Evolutionary conservation across 64 coral and sea anemone species (phyloP).

Genomic region (Montipora capricornis): DNA sequence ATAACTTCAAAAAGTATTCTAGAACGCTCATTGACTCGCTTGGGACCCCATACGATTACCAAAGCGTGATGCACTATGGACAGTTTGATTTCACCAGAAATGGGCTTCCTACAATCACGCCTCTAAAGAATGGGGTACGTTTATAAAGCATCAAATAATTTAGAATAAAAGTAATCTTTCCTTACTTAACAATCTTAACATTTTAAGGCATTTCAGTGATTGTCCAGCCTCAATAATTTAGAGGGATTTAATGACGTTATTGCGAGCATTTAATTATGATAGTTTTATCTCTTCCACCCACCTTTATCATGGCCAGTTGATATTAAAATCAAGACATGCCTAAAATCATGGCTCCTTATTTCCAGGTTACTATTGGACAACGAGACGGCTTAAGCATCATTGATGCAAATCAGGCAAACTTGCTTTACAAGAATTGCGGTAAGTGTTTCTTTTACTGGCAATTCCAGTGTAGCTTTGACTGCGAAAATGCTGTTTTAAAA

Average conservation of each 20-base stretch:
- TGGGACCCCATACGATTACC: conserved; percentile 5
- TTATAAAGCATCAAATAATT: background rate
- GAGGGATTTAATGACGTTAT: too few species aligned
- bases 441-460: too few species aligned
- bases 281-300: too few species aligned
- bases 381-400: background rate
- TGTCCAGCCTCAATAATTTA: too few species aligned
- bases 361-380: conserved; percentile 1
- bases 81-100: background rate
- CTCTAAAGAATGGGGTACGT: background rate
- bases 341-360: too few species aligned
- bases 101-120: background rate
- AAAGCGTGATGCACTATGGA: conserved; percentile 28
- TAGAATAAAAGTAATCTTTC: too few species aligned
- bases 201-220: too few species aligned
- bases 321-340: background rate
- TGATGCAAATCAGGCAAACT: conserved; percentile 1
- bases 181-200: too few species aligned
- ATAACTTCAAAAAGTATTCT: background rate
- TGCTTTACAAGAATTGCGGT: background rate
- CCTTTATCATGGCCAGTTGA: too few species aligned
- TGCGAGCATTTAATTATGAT: too few species aligned
- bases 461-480: too few species aligned
- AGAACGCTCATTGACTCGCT: background rate
- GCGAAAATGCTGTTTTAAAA: too few species aligned